phyloP scores from a whole-genome alignment of 2,888 invertebrate genomes.

The Scaeva pyrastri region DNA sequence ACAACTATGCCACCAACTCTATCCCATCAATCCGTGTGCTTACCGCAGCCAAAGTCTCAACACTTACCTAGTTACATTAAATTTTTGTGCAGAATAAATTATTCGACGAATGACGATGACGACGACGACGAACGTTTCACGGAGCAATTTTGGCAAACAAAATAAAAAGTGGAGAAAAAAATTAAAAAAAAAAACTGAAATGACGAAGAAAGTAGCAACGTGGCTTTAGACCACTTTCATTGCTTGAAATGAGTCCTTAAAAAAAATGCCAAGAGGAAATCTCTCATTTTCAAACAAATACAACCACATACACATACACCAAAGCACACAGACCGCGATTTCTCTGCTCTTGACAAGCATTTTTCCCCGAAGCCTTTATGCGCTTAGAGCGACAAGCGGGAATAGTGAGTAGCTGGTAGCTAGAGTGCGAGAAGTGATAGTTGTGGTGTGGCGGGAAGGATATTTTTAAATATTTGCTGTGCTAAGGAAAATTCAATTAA shows the following conservation, averaged over 20 bases:
- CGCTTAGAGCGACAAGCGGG: background rate
- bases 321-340: no score
- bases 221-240: slow-evolving; percentile 49
- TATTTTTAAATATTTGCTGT: slow-evolving; percentile 54
- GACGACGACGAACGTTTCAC: background rate
- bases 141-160: slow-evolving; percentile 1
- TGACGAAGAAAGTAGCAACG: slow-evolving; percentile 26
- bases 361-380: background rate
- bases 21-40: background rate
- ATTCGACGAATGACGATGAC: no score
- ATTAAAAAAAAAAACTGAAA: background rate
- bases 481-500: slow-evolving; percentile 71
- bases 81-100: slow-evolving; percentile 40
- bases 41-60: slow-evolving; percentile 34
- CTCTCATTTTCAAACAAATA: slow-evolving; percentile 36
- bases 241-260: slow-evolving; percentile 12
- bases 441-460: slow-evolving; percentile 10
- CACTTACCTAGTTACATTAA: slow-evolving; percentile 30
- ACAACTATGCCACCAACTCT: background rate
- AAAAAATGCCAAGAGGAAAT: slow-evolving; percentile 45
- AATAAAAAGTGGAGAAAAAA: slow-evolving; percentile 6
- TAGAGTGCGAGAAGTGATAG: background rate
- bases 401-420: background rate
- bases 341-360: slow-evolving; percentile 4
- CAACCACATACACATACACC: background rate